Evolutionary conservation across 2,888 invertebrate genomes (phyloP), one percentile per base, ranked within the genome.

Genomic region (Eretmocerus hayati): DNA sequence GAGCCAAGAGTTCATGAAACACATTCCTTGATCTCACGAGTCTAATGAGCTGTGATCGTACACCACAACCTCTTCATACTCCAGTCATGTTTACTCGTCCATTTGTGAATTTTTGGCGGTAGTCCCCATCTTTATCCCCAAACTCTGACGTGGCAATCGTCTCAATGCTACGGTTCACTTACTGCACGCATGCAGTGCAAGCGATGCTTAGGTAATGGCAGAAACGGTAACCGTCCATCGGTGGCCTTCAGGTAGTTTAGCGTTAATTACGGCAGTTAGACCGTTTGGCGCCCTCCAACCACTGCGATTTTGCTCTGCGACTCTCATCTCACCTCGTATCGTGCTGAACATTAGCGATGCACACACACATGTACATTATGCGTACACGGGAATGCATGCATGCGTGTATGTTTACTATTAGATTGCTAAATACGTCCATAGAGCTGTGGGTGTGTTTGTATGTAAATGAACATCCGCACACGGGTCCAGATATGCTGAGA

Each of bases 21-120:
- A n/a, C n/a, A n/a, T n/a, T n/a, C n/a, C n/a, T n/a, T n/a, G n/a
- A n/a, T n/a, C n/a, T n/a, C n/a, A n/a, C n/a, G n/a, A n/a, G n/a
- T n/a, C n/a, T n/a, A n/a, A n/a, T 5, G 37, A 16, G 40, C 19
- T 16, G 23, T n/a, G 18, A 33, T 19, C 23, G 46, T 41, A 38
- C 32, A 38, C 22, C 23, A 33, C 38, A 48, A 39, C 33, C 43
- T 15, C 30, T 6, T 31, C 42, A 42, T 42, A 21, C 40, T 18
- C 36, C 37, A 47, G 36, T 36, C 30, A 46, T 61, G 55, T 63
- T 63, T 63, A 58, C 59, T 46, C 56, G 58, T 49, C 59, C 58
- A 56, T 63, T 63, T 63, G 59, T 60, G 59, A 59, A 54, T 60
- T 62, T 62, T 61, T 59, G 56, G 54, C 50, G 39, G 47, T 44